Base-by-base conservation (phyloP, 2,888 invertebrate genomes). In the Aromia moschata region DNA sequence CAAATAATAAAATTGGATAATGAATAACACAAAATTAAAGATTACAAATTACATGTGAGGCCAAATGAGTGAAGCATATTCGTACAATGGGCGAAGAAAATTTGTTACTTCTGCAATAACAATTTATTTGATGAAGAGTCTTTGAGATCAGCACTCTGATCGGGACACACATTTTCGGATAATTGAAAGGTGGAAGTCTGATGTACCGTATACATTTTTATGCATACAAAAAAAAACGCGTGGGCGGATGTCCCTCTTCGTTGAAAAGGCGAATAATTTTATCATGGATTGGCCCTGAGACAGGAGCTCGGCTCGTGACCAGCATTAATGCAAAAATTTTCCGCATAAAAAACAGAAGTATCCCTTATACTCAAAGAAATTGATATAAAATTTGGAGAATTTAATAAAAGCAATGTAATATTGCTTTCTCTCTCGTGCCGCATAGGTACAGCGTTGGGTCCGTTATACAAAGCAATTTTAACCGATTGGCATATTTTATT, bases 251-350 rank as follows among this genome's bases (percentile, higher is more conserved):
- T 36, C 33, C 33, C 31, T 31, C n/a, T 31, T 38, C 30, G 46
- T 38, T 38, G 31, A 41, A 52, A 52, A 40, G 37, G 41, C 52
- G 38, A 40, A 52, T 52, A 52, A 52, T 52, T 52, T 52, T 52
- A 52, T 52, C 20, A 52, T 52, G 41, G 38, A 38, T 40, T 52
- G 52, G 52, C 16, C 41, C 33, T 38, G 41, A 52, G 52, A 52
- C 52, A 40, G 41, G 25, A 38, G 52, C 52, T 17, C 12, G 14
- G 41, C 52, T 52, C 52, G 52, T 52, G 52, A 40, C 52, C 33
- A 52, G 52, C 52, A 52, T 52, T 52, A 52, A 52, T 52, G 52
- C 30, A 41, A 52, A 40, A 52, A 20, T 25, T 52, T 40, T 52
- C 52, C 52, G 31, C 52, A 52, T 41, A 41, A 52, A 52, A 52